Evolutionary conservation across 2,888 invertebrate genomes (phyloP), one percentile per base, ranked within the genome.

Genomic region (Drosophila hamatofila): DNA sequence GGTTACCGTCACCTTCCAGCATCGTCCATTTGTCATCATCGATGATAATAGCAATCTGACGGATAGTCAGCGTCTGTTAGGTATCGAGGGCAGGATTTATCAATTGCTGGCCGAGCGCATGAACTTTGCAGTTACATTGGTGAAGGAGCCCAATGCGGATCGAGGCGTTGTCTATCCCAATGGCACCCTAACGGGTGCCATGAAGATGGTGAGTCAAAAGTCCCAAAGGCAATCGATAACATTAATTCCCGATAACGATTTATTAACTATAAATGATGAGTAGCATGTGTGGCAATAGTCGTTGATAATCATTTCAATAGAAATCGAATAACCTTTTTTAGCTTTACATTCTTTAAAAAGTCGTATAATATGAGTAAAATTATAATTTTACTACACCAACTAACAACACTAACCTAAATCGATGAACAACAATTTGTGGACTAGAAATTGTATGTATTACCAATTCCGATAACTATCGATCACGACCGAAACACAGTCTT

Each of bases 21-120:
- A 88, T 16, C 83, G 80, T 1, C 92, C 92, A 0, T 91, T 80
- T 18, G 82, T 92, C 7, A 56, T 76, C 3, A 59, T 92, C 5
- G 65, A 88, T 0, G n/a, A 67, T 2, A 58, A 81, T 60, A 14
- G 14, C 0, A 12, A 0, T 25, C 27, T 11, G 4, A 25, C 57
- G 8, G 68, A 52, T 3, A 62, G 37, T 5, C 30, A 42, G 4
- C 59, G 46, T 0, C 12, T 93, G 2, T 63, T 70, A 4, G 93
- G 93, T n/a, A 91, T 91, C 18, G 92, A 92, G 64, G 93, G 92
- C 5, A 63, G 79, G 60, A 65, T 93, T 0, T 70, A 91, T 8
- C 71, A 66, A 0, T 14, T 90, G 35, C 42, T 93, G 9, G 81
- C 91, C 0, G 71, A 82, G 41, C 79, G 81, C 39, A 90, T 93